Evolutionary conservation across 2,113 vertebrate genomes (phyloP).

Genomic region (Chascanopsetta lugubris): DNA sequence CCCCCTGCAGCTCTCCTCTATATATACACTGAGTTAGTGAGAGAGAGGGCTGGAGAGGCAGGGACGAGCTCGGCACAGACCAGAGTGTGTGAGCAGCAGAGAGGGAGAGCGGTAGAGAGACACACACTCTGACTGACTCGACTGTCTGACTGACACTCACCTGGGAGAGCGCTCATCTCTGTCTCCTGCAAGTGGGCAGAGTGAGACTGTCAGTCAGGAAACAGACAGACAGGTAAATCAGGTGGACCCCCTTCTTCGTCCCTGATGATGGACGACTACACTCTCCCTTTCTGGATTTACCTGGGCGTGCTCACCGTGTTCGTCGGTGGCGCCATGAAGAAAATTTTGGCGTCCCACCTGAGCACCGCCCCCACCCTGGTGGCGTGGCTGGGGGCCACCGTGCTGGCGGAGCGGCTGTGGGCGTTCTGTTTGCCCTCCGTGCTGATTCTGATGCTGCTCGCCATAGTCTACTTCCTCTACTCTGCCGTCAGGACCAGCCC

Average conservation of each 20-base stretch:
- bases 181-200: too few species aligned
- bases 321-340: constrained; percentile 72
- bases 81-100: constrained; percentile 28
- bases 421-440: constrained; percentile 66
- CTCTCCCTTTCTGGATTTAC: constrained; percentile 79
- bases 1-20: constrained; percentile 65
- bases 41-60: constrained; percentile 34
- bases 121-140: not conserved
- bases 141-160: not conserved
- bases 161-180: not conserved
- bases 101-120: constrained; percentile 15
- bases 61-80: constrained; percentile 38
- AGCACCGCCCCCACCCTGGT: constrained; percentile 64
- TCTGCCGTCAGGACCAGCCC: constrained; percentile 17
- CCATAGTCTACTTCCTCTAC: constrained; percentile 62
- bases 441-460: constrained; percentile 56
- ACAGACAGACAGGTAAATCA: constrained; percentile 6
- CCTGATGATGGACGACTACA: constrained; percentile 74
- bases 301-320: constrained; percentile 70
- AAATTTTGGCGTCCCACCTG: constrained; percentile 72
- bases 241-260: not conserved
- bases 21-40: constrained; percentile 65
- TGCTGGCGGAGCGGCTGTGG: constrained; percentile 77
- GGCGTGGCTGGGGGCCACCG: constrained; percentile 77
- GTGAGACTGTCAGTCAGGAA: not conserved